Evolutionary conservation across 2,797 vertebrate genomes (phyloP), one percentile per base, ranked within the genome.

Genomic region (Xiphophorus birchmanni): DNA sequence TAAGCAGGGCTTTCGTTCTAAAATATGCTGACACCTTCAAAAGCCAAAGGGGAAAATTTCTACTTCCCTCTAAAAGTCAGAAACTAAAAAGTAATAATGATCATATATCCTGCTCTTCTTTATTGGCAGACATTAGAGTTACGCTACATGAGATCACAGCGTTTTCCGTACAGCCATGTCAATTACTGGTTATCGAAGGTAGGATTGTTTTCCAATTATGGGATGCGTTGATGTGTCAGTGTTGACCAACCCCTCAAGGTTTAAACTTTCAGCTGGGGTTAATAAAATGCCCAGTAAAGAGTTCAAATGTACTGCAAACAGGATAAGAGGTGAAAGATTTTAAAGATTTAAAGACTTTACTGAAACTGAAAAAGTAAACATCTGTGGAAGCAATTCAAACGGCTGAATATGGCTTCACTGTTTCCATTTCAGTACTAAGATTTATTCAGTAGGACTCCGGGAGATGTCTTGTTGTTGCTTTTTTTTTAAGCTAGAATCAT

Each of bases 341-440:
- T 81, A 76, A 80, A 45, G 45, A 45, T 15, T 47, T 47, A 47
- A 47, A 47, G 45, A 47, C 13, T 47, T 47, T 74, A 84, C 78
- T 56, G 58, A 1, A 18, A 75, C 72, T 58, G 60, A 80, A 78
- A 79, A 81, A 52, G 81, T 18, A 81, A 86, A 81, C 79, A 87
- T 90, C 86, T 90, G 87, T 80, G 54, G 42, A 79, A 88, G 82
- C 56, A 83, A 87, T 79, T 84, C 80, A 88, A 73, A 78, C 72
- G 23, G 48, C 73, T 74, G 76, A 85, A 79, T 83, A 75, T 56
- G 5, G 80, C 83, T 79, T 86, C 72, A 82, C 84, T 54, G 74
- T 86, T 89, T 84, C 85, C 26, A 40, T 80, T 74, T 72, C 7
- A 44, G 42, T 3, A 12, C 15, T 35, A 37, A 26, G 10, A 69